A percentile compares a stretch with the other conserved stretches of the same genome.
These are phyloP conservation scores for Globicephala melas DNA, from an alignment of 2,113 vertebrate species.

Conservation along the genomic window DNA sequence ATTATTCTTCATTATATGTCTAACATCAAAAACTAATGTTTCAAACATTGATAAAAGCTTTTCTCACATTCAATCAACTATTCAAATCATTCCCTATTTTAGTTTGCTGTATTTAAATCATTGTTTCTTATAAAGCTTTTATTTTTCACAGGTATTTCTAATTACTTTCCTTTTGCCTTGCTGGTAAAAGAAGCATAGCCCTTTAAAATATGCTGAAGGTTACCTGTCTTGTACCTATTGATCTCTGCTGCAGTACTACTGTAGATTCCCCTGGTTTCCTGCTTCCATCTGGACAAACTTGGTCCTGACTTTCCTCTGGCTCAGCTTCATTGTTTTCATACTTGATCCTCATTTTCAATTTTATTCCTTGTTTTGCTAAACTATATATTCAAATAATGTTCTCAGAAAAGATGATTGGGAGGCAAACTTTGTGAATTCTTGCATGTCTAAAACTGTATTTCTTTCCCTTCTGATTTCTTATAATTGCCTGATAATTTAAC, in stretches of 20 bases:
- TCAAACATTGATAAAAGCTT: background rate
- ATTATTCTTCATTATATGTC: background rate
- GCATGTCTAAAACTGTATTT: background rate
- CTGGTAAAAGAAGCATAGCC: background rate
- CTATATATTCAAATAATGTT: background rate
- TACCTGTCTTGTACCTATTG: background rate
- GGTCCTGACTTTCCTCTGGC: background rate
- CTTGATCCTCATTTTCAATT: background rate
- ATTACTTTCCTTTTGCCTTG: background rate
- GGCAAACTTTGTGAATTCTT: background rate
- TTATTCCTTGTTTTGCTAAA: background rate
- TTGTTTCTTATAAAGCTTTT: background rate
- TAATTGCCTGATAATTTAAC: background rate
- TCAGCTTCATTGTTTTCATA: background rate
- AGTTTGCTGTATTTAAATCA: background rate
- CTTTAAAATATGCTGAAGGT: background rate
- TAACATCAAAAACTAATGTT: background rate
- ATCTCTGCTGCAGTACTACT: background rate
- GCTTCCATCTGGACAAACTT: background rate
- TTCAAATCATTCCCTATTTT: background rate
- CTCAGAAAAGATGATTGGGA: background rate
- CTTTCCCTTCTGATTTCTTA: background rate
- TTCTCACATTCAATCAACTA: background rate
- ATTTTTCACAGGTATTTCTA: background rate
- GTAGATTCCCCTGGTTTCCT: background rate